Conservation (phyloP, 2,797 vertebrate genomes). For the Rhyacichthys aspro region DNA sequence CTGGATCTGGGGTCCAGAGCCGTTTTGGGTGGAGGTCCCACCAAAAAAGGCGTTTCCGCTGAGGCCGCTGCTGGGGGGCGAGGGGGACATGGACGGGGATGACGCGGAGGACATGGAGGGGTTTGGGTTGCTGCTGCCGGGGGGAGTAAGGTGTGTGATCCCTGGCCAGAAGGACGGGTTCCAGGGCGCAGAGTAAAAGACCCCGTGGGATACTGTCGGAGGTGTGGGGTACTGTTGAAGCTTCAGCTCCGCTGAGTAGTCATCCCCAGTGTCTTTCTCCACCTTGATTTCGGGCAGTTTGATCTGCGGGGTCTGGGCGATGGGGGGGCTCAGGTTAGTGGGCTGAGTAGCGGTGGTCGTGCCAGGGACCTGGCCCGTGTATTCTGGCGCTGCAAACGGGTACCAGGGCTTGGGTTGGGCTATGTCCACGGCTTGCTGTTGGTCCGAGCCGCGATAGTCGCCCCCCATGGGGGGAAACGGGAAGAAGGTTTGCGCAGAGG, state of each 20-base stretch:
- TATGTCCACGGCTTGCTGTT: slow-evolving; percentile 74
- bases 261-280: slow-evolving; percentile 68
- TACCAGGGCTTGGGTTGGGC: slow-evolving; percentile 81
- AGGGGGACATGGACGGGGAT: slow-evolving; percentile 75
- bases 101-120: slow-evolving; percentile 69
- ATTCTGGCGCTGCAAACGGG: slow-evolving; percentile 78
- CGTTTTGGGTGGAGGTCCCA: slow-evolving; percentile 48
- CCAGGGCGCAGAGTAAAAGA: slow-evolving; percentile 81
- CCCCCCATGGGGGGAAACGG: slow-evolving; percentile 68
- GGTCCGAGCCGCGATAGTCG: slow-evolving; percentile 75
- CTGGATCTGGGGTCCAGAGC: slow-evolving; percentile 54
- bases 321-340: slow-evolving; percentile 67
- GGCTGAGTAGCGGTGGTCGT: slow-evolving; percentile 67
- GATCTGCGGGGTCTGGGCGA: slow-evolving; percentile 75
- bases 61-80: slow-evolving; percentile 58
- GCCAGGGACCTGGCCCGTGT: slow-evolving; percentile 76
- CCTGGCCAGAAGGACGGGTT: slow-evolving; percentile 82
- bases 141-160: slow-evolving; percentile 69
- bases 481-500: slow-evolving; percentile 75
- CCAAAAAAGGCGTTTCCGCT: slow-evolving; percentile 61
- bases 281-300: slow-evolving; percentile 76
- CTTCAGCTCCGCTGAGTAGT: slow-evolving; percentile 64
- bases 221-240: slow-evolving; percentile 61
- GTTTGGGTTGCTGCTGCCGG: slow-evolving; percentile 44
- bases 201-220: slow-evolving; percentile 62